Evolutionary conservation across 2,797 vertebrate genomes (phyloP), one percentile per base, ranked within the genome.

Genomic region (Brachymystax lenok): DNA sequence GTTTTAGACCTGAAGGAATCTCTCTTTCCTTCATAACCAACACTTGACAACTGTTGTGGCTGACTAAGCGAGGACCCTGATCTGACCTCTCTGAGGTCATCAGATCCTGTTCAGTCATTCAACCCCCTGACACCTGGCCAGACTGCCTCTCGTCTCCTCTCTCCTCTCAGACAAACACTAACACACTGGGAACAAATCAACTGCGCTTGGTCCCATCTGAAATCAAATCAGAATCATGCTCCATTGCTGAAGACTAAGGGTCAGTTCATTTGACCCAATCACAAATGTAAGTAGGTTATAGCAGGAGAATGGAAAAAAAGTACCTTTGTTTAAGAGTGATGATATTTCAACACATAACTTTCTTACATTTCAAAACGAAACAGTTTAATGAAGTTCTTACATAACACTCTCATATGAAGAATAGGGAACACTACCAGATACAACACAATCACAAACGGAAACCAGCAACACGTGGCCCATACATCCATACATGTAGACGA

Each of bases 121-220:
- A 91, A 91, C 91, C 89, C 77, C 85, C 77, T 10, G 56, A 59
- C 56, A 59, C n/a, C 3, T 21, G 56, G 56, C 56, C 69, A 35
- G 84, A 16, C 21, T 10, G 51, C 76, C 75, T 82, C 76, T 24
- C 50, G 6, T 56, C 81, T 76, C 88, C 83, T 86, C 77, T 84
- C 14, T 80, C 80, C 90, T 92, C 89, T 90, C 90, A 35, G 35
- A 7, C 35, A 7, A 35, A 35, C 35, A 35, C 35, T 35, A 7
- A 35, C n/a, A 56, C 74, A 79, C 46, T 81, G 77, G 14, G 16
- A 30, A 30, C 66, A 68, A 27, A 35, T 8, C 30, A 14, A 63
- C 66, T 12, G 28, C 13, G 24, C 14, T 24, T 27, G 46, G 33
- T 35, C 33, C 33, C 33, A 30, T 68, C 66, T 35, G 28, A 12